Conservation (phyloP, 1,140 invertebrate genomes). For the Zaprionus tsacasi region DNA sequence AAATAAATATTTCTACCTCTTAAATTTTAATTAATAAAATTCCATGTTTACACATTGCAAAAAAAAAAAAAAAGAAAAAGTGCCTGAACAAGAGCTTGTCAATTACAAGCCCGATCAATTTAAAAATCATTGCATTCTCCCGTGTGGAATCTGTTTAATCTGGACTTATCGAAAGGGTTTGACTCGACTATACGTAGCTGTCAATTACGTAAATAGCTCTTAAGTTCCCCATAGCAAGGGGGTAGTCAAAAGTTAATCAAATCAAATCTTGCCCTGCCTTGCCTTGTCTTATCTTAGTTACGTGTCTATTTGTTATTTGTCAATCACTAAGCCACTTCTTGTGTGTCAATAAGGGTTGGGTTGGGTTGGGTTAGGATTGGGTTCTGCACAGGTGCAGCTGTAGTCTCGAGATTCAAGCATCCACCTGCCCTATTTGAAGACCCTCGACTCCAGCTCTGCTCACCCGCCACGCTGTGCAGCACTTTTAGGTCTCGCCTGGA, state of each 20-base stretch:
- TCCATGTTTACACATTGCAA: conserved; percentile 2
- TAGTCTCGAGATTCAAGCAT: background rate
- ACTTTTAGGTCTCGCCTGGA: conserved; percentile 12
- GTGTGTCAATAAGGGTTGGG: conserved; percentile 54
- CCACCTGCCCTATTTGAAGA: background rate
- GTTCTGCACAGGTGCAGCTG: conserved; percentile 19
- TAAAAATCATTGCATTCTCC: background rate
- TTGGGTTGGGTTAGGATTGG: background rate
- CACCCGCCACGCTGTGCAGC: background rate
- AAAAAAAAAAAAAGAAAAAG: conserved; percentile 3
- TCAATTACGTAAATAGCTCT: conserved; percentile 41
- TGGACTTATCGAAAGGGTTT: background rate
- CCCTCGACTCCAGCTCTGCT: background rate
- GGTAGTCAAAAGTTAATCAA: conserved; percentile 76
- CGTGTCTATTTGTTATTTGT: conserved; percentile 78
- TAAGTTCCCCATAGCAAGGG: conserved; percentile 22
- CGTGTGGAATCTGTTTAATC: background rate
- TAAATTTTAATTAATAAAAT: conserved; percentile 5
- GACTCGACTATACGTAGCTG: conserved; percentile 12
- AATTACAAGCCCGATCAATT: background rate
- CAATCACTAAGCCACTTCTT: conserved; percentile 78
- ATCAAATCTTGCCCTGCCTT: conserved; percentile 54
- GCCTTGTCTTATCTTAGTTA: conserved; percentile 61
- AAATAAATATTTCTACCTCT: background rate
- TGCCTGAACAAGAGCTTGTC: background rate